Evolutionary conservation across 2,888 invertebrate species (phyloP), one percentile per base, ranked within the genome.

Genomic region (Euspilapteryx auroguttella): DNA sequence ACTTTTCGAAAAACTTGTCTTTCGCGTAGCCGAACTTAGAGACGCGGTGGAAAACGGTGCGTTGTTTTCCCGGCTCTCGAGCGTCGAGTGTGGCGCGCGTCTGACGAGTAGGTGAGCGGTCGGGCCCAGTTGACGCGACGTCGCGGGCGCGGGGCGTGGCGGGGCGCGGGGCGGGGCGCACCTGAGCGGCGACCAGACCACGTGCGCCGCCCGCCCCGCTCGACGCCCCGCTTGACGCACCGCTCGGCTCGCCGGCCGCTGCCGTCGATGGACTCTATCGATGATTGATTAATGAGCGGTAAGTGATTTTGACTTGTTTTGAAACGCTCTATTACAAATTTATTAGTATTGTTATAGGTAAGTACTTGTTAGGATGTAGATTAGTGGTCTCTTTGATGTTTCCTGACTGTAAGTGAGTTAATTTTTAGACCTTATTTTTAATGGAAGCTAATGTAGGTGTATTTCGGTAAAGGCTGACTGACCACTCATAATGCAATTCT

Each of bases 41-140:
- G 49, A 40, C 66, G 63, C 68, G 63, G 51, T 55, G 69, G 65
- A 69, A 69, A 71, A 64, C 63, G 58, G 53, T 54, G 64, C 61
- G 64, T 66, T 8, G 57, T 65, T 73, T 73, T 68, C 68, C 69
- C 75, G 63, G 66, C 69, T 61, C 63, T 63, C 75, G 59, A 52
- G 63, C 71, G 68, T 66, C 63, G 69, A 71, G 64, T 71, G 66
- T 62, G 62, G 65, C 58, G 61, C 61, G 64, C 62, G 58, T 59
- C 57, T 59, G 59, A 57, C 59, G 54, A 51, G 27, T n/a, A n/a
- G n/a, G n/a, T n/a, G n/a, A n/a, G n/a, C n/a, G n/a, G n/a, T n/a
- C n/a, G n/a, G n/a, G n/a, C n/a, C n/a, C n/a, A n/a, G n/a, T n/a
- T n/a, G n/a, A n/a, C n/a, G n/a, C 45, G 56, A 61, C 59, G 63